phyloP scores from a whole-genome alignment of 2,113 vertebrate genomes.

The Tautogolabrus adspersus region DNA sequence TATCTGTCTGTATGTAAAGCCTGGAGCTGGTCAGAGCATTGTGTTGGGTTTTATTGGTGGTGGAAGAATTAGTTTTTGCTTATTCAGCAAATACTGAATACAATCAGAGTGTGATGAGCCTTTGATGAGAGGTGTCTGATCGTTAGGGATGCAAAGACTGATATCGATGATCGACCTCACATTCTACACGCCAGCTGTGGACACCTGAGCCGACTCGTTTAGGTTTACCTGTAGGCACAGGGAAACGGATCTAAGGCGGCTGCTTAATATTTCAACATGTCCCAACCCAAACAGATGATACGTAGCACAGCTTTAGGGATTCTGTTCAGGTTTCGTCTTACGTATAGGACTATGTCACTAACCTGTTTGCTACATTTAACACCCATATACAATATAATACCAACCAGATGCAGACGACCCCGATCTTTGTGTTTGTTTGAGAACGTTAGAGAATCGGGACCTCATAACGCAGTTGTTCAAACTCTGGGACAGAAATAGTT shows the following conservation, averaged over 20 bases:
- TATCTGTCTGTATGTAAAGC: not conserved
- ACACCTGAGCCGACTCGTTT: slow-evolving; percentile 57
- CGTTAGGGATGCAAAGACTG: not conserved
- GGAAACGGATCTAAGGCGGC: slow-evolving; percentile 28
- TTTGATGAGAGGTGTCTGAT: slow-evolving; percentile 1
- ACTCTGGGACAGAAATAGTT: too few species aligned
- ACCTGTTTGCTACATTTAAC: not conserved
- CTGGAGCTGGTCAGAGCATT: not conserved
- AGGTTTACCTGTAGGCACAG: slow-evolving; percentile 34
- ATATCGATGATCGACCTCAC: slow-evolving; percentile 11
- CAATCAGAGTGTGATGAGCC: not conserved
- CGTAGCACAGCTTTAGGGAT: not conserved
- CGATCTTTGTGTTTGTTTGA: too few species aligned
- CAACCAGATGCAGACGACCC: too few species aligned
- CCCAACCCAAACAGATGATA: slow-evolving; percentile 38
- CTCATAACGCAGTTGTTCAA: too few species aligned
- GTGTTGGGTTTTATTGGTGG: not conserved
- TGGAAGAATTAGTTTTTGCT: slow-evolving; percentile 2
- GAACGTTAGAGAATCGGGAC: too few species aligned
- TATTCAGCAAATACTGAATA: slow-evolving; percentile 9
- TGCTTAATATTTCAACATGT: slow-evolving; percentile 62
- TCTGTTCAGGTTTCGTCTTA: slow-evolving; percentile 39
- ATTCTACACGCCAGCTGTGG: slow-evolving; percentile 26
- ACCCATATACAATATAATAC: not conserved
- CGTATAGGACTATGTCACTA: not conserved